Evolutionary conservation across 2,113 vertebrate genomes (phyloP).

Genomic region (Syngnathoides biaculeatus): DNA sequence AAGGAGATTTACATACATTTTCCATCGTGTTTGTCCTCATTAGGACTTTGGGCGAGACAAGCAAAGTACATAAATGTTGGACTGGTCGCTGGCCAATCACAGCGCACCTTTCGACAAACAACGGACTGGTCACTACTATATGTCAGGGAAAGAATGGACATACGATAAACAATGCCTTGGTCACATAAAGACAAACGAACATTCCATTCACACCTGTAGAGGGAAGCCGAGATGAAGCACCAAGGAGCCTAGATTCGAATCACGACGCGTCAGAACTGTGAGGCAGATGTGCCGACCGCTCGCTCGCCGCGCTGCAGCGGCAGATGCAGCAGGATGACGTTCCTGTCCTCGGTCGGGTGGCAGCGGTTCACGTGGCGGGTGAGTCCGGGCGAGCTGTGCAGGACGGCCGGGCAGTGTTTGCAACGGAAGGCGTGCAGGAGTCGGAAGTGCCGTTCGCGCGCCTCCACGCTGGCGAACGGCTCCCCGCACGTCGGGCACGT

Average conservation of each 20-base stretch:
- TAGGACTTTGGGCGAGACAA: too few relatives aligned
- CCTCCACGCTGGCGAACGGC: neutral
- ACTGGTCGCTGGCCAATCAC: too few relatives aligned
- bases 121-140: too few relatives aligned
- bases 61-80: neutral
- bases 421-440: slow-evolving; percentile 86
- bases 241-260: too few relatives aligned
- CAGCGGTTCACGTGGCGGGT: slow-evolving; percentile 94
- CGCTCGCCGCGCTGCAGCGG: slow-evolving; percentile 60
- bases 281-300: slow-evolving; percentile 70
- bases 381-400: slow-evolving; percentile 92
- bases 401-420: slow-evolving; percentile 72
- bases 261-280: slow-evolving; percentile 71
- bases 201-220: neutral
- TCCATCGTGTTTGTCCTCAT: too few relatives aligned
- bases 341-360: slow-evolving; percentile 90
- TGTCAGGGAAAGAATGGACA: too few relatives aligned
- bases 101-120: too few relatives aligned
- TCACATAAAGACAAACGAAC: too few relatives aligned
- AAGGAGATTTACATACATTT: too few relatives aligned
- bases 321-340: slow-evolving; percentile 91
- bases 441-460: slow-evolving; percentile 82
- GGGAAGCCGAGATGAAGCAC: too few relatives aligned
- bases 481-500: slow-evolving; percentile 71
- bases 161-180: too few relatives aligned